A percentile compares a stretch with the other conserved stretches of the same genome.
Conservation (phyloP, 2,797 vertebrate species). For the Danio albolineatus region DNA sequence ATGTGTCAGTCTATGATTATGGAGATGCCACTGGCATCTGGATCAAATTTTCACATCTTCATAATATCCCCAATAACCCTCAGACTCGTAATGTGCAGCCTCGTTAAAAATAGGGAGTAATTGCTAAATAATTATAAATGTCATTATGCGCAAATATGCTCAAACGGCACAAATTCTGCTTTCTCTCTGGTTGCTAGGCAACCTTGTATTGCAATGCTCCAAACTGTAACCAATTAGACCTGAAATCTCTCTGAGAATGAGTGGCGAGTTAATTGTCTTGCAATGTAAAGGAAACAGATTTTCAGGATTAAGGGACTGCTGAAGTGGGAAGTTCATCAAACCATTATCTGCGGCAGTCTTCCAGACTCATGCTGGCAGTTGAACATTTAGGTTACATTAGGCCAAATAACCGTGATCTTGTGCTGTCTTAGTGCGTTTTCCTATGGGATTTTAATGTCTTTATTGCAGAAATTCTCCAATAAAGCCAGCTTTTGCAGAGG, state of each 20-base stretch:
- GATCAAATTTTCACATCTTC: slow-evolving; percentile 32
- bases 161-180: slow-evolving; percentile 51
- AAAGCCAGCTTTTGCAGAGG: not conserved
- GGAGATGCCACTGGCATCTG: slow-evolving; percentile 25
- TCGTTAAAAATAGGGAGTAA: slow-evolving; percentile 55
- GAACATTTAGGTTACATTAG: slow-evolving; percentile 35
- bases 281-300: slow-evolving; percentile 72
- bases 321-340: slow-evolving; percentile 67
- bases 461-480: not conserved
- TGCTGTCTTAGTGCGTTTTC: not conserved
- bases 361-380: slow-evolving; percentile 10
- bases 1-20: slow-evolving; percentile 17
- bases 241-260: slow-evolving; percentile 61
- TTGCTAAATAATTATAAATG: slow-evolving; percentile 63
- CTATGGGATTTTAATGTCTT: not conserved
- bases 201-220: slow-evolving; percentile 68
- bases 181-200: slow-evolving; percentile 76
- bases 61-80: slow-evolving; percentile 32
- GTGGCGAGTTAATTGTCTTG: slow-evolving; percentile 76
- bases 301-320: slow-evolving; percentile 66
- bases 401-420: slow-evolving; percentile 1
- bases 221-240: slow-evolving; percentile 75
- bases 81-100: not conserved
- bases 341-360: slow-evolving; percentile 61
- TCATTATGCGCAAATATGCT: slow-evolving; percentile 58